phyloP scores from a whole-genome alignment of 2,113 vertebrate species.

The Potamarius usumacintae region DNA sequence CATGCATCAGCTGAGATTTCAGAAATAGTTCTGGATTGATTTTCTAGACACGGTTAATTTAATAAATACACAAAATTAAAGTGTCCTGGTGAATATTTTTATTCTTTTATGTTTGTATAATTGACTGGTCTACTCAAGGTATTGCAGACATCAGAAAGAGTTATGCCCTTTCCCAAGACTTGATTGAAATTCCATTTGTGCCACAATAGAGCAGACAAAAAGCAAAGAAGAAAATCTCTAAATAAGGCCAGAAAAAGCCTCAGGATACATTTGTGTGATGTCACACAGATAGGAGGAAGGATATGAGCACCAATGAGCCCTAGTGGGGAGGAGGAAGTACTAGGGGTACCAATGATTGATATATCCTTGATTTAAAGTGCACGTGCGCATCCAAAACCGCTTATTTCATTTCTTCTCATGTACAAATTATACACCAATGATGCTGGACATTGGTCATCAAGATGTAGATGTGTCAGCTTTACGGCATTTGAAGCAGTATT shows the following conservation, averaged over 20 bases:
- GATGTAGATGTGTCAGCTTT: not conserved
- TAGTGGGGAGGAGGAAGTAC: conserved; percentile 13
- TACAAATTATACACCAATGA: not conserved
- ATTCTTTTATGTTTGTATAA: conserved; percentile 23
- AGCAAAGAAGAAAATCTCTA: conserved; percentile 39
- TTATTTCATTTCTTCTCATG: not conserved
- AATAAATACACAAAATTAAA: not conserved
- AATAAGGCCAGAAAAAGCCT: conserved; percentile 46
- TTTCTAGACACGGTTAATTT: not conserved
- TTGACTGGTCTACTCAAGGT: conserved; percentile 26
- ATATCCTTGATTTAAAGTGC: conserved; percentile 32
- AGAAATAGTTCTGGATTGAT: not conserved
- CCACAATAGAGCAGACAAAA: conserved; percentile 35
- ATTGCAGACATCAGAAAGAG: conserved; percentile 23
- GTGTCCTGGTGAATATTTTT: not conserved
- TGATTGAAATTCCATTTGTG: conserved; percentile 54
- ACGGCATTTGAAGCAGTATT: not conserved
- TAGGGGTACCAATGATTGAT: conserved; percentile 36
- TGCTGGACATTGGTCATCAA: not conserved
- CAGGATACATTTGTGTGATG: conserved; percentile 40
- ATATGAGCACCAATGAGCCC: conserved; percentile 28
- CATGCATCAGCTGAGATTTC: not conserved
- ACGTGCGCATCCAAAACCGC: not conserved
- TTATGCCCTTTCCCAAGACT: conserved; percentile 22
- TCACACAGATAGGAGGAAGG: conserved; percentile 42